Evolutionary conservation across 2,797 vertebrate species (phyloP), one percentile per base, ranked within the genome.

Genomic region (Diplodus sargus): DNA sequence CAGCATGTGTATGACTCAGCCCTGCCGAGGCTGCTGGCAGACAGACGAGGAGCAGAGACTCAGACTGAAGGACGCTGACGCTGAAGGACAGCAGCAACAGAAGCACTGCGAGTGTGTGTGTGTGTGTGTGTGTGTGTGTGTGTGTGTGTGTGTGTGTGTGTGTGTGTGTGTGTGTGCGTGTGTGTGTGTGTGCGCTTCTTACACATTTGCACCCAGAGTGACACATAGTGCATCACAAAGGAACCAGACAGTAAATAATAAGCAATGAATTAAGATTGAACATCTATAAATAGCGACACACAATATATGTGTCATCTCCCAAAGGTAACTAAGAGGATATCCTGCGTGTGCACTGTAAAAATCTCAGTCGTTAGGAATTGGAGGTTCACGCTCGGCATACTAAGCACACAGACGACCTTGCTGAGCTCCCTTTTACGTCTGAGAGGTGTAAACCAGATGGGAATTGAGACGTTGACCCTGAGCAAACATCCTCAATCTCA

Each of bases 371-470:
- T 49, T 75, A 51, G 68, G 60, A 86, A 76, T 48, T 67, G 67
- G 56, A 71, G 45, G 54, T 61, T 65, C 62, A 48, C 18, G 30
- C 59, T 76, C 63, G 81, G 82, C 78, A 89, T 85, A 43, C 67
- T 48, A 88, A 92, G 30, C 57, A n/a, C 45, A 49, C 17, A 61
- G 30, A 54, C 59, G 71, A 89, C 90, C 87, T 91, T 89, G 85
- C 87, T 82, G 34, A 39, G 51, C 25, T 79, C 39, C 2, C n/a
- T 48, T 48, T 53, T 23, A 56, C 3, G 5, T 81, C 76, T 62
- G 63, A 65, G 76, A 76, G 57, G 74, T 75, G 66, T 69, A 68
- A 85, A 70, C 69, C 62, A 65, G 71, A 20, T 0, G 23, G 74
- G 64, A 76, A 73, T 49, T 63, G 71, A 79, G 53, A 86, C 83